phyloP scores from a whole-genome alignment of 2,888 invertebrate genomes.

The Dryocosmus kuriphilus region DNA sequence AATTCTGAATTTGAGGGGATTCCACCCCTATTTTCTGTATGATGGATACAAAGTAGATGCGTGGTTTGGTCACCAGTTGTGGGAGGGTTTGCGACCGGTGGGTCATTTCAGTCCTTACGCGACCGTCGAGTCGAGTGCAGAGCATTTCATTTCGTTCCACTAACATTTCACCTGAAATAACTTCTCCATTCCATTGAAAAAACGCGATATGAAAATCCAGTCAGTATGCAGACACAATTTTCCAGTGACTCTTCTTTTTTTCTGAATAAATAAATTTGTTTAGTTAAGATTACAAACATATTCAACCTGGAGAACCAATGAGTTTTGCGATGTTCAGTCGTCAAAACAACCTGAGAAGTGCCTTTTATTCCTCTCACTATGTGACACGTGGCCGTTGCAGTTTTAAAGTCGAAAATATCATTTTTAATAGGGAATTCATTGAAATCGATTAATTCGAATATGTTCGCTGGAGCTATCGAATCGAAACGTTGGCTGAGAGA shows the following conservation, averaged over 20 bases:
- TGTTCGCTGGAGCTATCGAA: conserved; percentile 82
- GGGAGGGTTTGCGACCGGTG: conserved; percentile 31
- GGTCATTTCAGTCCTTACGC: conserved; percentile 66
- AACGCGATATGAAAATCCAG: background rate
- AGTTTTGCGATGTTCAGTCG: background rate
- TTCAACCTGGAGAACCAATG: background rate
- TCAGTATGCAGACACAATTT: background rate
- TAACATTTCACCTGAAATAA: background rate
- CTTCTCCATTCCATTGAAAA: background rate
- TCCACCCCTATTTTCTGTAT: background rate
- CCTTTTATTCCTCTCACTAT: background rate
- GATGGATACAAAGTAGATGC: background rate
- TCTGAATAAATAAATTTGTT: conserved; percentile 4
- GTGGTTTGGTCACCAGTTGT: conserved; percentile 8
- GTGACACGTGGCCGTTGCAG: background rate
- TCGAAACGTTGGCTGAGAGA: conserved; percentile 81
- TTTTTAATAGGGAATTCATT: background rate
- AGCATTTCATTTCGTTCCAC: conserved; percentile 25
- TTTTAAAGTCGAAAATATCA: conserved; percentile 4
- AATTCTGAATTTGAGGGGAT: background rate
- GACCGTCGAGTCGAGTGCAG: conserved; percentile 58
- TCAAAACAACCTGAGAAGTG: conserved; percentile 16
- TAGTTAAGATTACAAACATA: conserved; percentile 3
- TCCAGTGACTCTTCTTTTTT: background rate
- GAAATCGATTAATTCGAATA: conserved; percentile 62